These are phyloP conservation scores for Silvanus unidentatus DNA, from an alignment of 2,888 invertebrate species.

Conservation along the genomic window DNA sequence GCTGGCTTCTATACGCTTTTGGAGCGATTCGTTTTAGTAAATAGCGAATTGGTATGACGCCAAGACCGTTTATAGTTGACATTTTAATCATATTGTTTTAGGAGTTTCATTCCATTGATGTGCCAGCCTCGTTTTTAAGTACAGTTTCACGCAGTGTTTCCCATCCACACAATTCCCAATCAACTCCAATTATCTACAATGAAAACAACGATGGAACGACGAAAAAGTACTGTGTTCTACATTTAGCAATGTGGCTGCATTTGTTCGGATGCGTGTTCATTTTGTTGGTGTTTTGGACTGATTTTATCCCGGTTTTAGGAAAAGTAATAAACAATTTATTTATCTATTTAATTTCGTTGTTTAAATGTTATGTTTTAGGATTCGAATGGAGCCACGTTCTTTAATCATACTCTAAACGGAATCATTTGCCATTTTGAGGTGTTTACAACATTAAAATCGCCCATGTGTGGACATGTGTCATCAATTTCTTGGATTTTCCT, in stretches of 20 bases:
- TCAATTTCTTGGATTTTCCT: slow-evolving; percentile 50
- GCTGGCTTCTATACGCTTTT: slow-evolving; percentile 50
- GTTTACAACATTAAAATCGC: slow-evolving; percentile 18
- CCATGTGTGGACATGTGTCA: slow-evolving; percentile 30
- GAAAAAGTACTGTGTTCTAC: slow-evolving; percentile 37
- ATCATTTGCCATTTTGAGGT: slow-evolving; percentile 40
- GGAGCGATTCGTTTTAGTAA: slow-evolving; percentile 41
- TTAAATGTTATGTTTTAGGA: slow-evolving; percentile 26
- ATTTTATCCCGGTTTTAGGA: slow-evolving; percentile 50
- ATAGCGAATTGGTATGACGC: slow-evolving; percentile 32
- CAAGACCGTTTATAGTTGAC: background rate
- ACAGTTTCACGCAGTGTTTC: slow-evolving; percentile 52
- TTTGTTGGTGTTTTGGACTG: slow-evolving; percentile 48
- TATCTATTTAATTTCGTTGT: too few relatives aligned
- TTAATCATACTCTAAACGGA: slow-evolving; percentile 39
- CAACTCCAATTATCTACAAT: slow-evolving; percentile 14
- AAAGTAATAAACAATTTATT: too few relatives aligned
- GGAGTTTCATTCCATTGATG: slow-evolving; percentile 28
- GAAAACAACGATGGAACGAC: slow-evolving; percentile 15
- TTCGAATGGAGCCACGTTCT: slow-evolving; percentile 33
- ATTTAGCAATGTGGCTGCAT: slow-evolving; percentile 48
- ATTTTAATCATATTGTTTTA: slow-evolving; percentile 18
- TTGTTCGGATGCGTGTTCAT: slow-evolving; percentile 44
- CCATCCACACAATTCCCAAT: slow-evolving; percentile 37
- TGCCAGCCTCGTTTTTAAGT: slow-evolving; percentile 43